A percentile compares a stretch with the other conserved stretches of the same genome.
Evolutionary conservation across 1,140 invertebrate species (phyloP).

Genomic region (Drosophila bifasciata): DNA sequence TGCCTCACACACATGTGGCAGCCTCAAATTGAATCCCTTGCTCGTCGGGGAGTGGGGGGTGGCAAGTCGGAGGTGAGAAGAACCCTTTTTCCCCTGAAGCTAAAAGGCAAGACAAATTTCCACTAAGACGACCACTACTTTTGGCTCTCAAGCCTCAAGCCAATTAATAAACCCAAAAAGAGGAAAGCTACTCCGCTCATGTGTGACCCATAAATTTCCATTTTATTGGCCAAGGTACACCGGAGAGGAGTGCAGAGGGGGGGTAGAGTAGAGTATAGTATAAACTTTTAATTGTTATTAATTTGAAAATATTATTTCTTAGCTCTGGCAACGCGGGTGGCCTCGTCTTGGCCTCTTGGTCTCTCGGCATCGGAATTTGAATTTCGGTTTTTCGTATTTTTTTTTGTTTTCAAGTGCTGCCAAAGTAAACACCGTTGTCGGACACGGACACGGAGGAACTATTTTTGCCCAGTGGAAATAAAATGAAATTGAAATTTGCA

Average conservation of each 20-base stretch:
- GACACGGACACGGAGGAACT: constrained; percentile 51
- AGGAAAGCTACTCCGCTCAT: constrained; percentile 52
- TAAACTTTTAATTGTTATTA: constrained; percentile 80
- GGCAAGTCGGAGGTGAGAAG: constrained; percentile 26
- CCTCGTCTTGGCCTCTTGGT: too few relatives aligned
- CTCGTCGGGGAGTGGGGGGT: not conserved
- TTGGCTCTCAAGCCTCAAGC: constrained; percentile 25
- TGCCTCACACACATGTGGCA: constrained; percentile 57
- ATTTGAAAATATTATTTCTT: constrained; percentile 58
- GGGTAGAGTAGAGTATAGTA: too few relatives aligned
- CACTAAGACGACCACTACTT: constrained; percentile 47
- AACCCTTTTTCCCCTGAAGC: not conserved
- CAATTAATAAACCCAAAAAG: constrained; percentile 70
- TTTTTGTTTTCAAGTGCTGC: constrained; percentile 74
- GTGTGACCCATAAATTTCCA: constrained; percentile 80
- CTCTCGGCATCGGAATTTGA: constrained; percentile 21
- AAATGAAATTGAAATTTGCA: constrained; percentile 23
- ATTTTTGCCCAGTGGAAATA: constrained; percentile 61
- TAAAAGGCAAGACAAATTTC: constrained; percentile 68
- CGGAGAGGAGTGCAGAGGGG: constrained; percentile 16
- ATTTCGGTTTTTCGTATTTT: constrained; percentile 52
- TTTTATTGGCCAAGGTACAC: constrained; percentile 78
- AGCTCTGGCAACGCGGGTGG: constrained; percentile 53
- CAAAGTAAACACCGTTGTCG: constrained; percentile 69
- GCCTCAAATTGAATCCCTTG: constrained; percentile 45